A percentile compares a stretch with the other conserved stretches of the same genome.
Evolutionary conservation across 1,140 invertebrate genomes (phyloP).

Genomic region (Muscidifurax raptorellus): DNA sequence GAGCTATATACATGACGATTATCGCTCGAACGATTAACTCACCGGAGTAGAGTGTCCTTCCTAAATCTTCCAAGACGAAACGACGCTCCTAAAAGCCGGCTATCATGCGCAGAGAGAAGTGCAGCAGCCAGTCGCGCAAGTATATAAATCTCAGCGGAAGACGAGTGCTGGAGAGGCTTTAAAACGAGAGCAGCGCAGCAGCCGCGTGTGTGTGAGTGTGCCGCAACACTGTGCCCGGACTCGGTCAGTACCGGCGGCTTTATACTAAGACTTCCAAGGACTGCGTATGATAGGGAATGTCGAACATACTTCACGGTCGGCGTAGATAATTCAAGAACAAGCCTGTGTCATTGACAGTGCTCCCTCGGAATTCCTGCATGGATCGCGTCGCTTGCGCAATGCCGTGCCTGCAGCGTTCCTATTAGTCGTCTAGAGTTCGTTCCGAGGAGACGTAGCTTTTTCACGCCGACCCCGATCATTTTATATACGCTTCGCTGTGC

Average conservation of each 20-base stretch:
- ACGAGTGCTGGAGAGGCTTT: not conserved
- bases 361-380: constrained; percentile 19
- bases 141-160: not conserved
- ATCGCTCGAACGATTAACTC: not conserved
- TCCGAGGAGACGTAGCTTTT: not conserved
- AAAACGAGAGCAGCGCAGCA: not conserved
- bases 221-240: constrained; percentile 44
- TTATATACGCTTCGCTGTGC: not conserved
- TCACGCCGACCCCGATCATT: not conserved
- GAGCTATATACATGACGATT: too few relatives aligned
- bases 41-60: not conserved
- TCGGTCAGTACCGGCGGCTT: constrained; percentile 51
- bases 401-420: not conserved
- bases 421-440: not conserved
- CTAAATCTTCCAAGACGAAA: not conserved
- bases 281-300: constrained; percentile 61
- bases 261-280: constrained; percentile 58
- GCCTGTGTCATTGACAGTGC: constrained; percentile 61
- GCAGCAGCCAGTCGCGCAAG: too few relatives aligned
- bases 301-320: constrained; percentile 59
- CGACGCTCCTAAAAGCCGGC: not conserved
- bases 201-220: not conserved
- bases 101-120: not conserved
- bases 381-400: constrained; percentile 14
- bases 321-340: constrained; percentile 62